phyloP scores from a whole-genome alignment of 1,140 invertebrate species.

The Portunus trituberculatus region DNA sequence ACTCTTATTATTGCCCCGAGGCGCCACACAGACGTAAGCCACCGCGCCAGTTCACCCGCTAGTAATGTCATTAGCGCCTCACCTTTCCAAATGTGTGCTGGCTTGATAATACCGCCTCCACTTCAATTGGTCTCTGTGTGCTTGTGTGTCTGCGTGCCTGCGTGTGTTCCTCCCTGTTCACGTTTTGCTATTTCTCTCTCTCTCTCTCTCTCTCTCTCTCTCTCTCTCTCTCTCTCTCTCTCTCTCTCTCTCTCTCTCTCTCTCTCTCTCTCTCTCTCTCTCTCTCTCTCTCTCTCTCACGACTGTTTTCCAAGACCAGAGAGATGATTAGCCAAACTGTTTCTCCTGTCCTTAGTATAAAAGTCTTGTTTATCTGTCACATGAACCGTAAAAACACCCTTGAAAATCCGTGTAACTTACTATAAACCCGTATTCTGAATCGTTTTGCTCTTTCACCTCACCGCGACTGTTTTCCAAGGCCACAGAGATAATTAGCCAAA shows the following conservation, averaged over 20 bases:
- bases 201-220: background rate
- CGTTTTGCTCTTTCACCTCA: no score
- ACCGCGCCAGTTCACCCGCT: background rate
- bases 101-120: background rate
- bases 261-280: background rate
- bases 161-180: background rate
- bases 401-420: no score
- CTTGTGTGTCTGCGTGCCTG: background rate
- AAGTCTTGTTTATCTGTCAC: no score
- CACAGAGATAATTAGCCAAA: no score
- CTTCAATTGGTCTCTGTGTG: background rate
- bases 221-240: background rate
- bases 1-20: slow-evolving; percentile 70
- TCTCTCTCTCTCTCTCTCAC: background rate
- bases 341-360: no score
- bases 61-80: slow-evolving; percentile 41
- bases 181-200: background rate
- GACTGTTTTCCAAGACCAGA: background rate
- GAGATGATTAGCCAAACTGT: no score
- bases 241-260: background rate
- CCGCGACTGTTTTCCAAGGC: background rate
- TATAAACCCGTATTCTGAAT: no score
- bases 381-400: background rate
- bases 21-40: slow-evolving; percentile 58
- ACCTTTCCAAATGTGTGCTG: background rate